phyloP scores from a whole-genome alignment of 2,888 invertebrate genomes.

The Unio delphinus region DNA sequence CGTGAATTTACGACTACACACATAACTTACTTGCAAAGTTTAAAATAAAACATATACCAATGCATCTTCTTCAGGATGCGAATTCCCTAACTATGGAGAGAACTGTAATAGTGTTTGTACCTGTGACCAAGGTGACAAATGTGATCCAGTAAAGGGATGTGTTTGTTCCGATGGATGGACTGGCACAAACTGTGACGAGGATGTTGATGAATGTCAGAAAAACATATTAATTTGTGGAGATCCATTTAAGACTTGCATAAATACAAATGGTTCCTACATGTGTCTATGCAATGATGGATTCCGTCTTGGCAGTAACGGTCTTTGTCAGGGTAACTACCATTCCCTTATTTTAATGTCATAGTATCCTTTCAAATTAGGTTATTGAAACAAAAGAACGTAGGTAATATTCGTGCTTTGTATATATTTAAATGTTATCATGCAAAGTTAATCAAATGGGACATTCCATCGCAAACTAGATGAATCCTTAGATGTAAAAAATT shows the following conservation, averaged over 20 bases:
- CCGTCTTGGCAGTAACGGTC: slow-evolving; percentile 5
- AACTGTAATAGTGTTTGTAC: slow-evolving; percentile 31
- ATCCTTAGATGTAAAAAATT: no score
- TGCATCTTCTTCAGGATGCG: slow-evolving; percentile 23
- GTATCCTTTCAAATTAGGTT: no score
- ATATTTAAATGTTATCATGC: no score
- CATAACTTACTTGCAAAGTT: no score
- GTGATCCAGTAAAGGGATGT: slow-evolving; percentile 32
- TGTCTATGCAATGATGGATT: slow-evolving; percentile 37
- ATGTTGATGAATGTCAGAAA: slow-evolving; percentile 6
- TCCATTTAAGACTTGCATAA: slow-evolving; percentile 15
- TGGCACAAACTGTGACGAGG: slow-evolving; percentile 25
- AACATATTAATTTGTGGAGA: no score
- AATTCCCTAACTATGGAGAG: slow-evolving; percentile 23
- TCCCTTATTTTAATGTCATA: neutral
- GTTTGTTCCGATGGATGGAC: slow-evolving; percentile 35
- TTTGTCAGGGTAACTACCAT: slow-evolving; percentile 15
- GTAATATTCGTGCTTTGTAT: no score
- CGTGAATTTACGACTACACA: no score
- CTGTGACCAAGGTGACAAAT: slow-evolving; percentile 33
- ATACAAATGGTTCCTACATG: slow-evolving; percentile 31
- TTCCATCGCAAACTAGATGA: no score
- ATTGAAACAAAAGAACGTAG: no score
- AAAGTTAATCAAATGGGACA: no score
- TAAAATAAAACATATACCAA: no score